These are phyloP conservation scores for Gallirallus australis DNA, from an alignment of 2,797 vertebrate species.

Conservation along the genomic window DNA sequence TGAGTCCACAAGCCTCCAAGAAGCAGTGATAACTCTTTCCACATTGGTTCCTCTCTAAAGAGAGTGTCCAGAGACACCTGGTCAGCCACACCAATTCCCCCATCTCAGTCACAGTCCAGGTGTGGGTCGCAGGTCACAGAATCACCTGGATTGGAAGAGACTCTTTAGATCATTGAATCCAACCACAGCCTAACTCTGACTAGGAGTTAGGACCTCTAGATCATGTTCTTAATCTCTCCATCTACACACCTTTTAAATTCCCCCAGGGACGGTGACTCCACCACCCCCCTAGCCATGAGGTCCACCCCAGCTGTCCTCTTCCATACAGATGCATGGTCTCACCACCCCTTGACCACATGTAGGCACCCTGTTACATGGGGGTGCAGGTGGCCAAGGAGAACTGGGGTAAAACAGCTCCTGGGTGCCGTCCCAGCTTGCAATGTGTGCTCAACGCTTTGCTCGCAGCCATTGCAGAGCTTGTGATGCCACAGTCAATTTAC, in stretches of 20 bases:
- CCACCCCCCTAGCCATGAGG: too few species aligned
- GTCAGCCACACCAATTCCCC: background rate
- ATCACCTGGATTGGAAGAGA: too few species aligned
- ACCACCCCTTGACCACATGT: background rate
- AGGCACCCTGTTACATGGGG: background rate
- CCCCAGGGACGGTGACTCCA: too few species aligned
- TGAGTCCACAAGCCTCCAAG: background rate
- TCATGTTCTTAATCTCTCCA: too few species aligned
- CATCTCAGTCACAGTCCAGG: background rate
- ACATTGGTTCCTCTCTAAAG: background rate
- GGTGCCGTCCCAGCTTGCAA: background rate
- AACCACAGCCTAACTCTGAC: too few species aligned
- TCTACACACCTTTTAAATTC: too few species aligned
- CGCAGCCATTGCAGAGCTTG: background rate
- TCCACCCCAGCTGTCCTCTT: background rate
- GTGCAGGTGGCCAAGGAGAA: background rate
- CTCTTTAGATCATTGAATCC: too few species aligned
- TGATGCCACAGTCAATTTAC: background rate
- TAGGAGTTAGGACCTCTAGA: too few species aligned
- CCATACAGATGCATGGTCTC: accelerated
- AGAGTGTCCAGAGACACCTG: background rate
- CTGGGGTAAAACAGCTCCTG: accelerated
- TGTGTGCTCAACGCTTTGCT: accelerated
- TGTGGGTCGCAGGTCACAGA: background rate
- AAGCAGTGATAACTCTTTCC: background rate